Base-by-base conservation (phyloP, 2,797 vertebrate genomes). In the Pogoniulus pusillus region DNA sequence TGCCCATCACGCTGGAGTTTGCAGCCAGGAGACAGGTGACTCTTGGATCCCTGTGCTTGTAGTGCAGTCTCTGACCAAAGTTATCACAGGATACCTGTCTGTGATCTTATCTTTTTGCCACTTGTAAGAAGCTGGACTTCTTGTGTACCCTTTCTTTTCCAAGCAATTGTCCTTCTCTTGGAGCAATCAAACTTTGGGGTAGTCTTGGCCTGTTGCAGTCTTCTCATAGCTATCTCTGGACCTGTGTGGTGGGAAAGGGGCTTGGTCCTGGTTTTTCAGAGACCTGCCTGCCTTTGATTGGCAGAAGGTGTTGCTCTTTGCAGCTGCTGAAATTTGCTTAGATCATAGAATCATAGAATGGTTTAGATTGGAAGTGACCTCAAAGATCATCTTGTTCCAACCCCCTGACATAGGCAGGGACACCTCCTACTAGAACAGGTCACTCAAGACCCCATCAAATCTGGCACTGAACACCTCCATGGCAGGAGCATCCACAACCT, bases 1-100 rank as follows among this genome's bases (percentile, higher is more conserved):
- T 68, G 27, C 30, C 62, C 20, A n/a, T 68, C 22, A 32, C 14
- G 12, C 7, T 59, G 58, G 17, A 41, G 37, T 51, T 55, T 47
- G 17, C 34, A 63, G 45, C 29, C 8, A 1, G 45, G 22, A 30
- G 12, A 4, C 2, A 7, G 26, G 7, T 57, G 18, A 20, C 23
- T 57, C 32, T 37, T 35, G 30, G 16, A 59, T 39, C 5, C 5
- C 3, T 34, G 24, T 3, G 0, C 20, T 18, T 12, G 16, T 39
- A 53, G 0, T 27, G 30, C 1, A 1, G 24, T 15, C 49, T 87
- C 35, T 43, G n/a, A 22, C 19, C 10, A 20, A n/a, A 79, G 12
- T 58, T 87, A 26, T 20, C 22, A 15, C n/a, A 11, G 35, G 15
- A 10, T 58, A 5, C 5, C 0, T 10, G 5, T 14, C 45, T 60